Conservation (phyloP, 2,113 vertebrate genomes). For the Bagarius yarrelli region DNA sequence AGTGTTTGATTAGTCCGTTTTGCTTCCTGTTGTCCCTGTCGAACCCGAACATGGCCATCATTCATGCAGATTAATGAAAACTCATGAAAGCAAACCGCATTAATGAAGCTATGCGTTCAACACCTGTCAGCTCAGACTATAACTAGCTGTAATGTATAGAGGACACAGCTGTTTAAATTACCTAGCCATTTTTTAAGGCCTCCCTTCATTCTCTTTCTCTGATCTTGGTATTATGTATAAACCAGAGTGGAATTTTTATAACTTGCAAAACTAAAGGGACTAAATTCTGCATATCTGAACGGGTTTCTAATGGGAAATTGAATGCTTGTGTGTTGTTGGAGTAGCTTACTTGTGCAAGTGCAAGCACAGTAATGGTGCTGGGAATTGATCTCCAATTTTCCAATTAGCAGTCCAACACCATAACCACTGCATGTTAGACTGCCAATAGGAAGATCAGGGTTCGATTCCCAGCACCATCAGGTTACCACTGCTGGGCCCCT, state of each 20-base stretch:
- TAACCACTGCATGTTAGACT: no score
- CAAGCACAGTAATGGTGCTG: background rate
- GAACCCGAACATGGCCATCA: conserved; percentile 11
- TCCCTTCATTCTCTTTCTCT: background rate
- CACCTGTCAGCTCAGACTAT: conserved; percentile 8
- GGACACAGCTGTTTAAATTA: background rate
- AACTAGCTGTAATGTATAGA: background rate
- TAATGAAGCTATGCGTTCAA: conserved; percentile 30
- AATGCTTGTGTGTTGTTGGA: background rate
- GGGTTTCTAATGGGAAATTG: background rate
- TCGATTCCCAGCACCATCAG: no score
- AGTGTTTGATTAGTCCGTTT: conserved; percentile 44
- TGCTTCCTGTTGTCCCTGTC: conserved; percentile 16
- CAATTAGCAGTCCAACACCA: no score
- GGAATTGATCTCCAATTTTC: no score
- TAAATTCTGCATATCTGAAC: background rate
- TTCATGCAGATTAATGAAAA: conserved; percentile 28
- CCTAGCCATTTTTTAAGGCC: background rate
- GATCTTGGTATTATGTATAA: background rate
- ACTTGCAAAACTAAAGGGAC: background rate
- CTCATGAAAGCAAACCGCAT: conserved; percentile 32
- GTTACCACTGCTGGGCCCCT: no score
- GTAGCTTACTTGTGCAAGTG: background rate
- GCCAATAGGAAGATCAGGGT: no score
- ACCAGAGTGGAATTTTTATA: background rate